Percentiles rank a stretch among this genome's conserved stretches.
phyloP scores from a whole-genome alignment of 2,888 invertebrate genomes.

The Morinoia aosen region DNA sequence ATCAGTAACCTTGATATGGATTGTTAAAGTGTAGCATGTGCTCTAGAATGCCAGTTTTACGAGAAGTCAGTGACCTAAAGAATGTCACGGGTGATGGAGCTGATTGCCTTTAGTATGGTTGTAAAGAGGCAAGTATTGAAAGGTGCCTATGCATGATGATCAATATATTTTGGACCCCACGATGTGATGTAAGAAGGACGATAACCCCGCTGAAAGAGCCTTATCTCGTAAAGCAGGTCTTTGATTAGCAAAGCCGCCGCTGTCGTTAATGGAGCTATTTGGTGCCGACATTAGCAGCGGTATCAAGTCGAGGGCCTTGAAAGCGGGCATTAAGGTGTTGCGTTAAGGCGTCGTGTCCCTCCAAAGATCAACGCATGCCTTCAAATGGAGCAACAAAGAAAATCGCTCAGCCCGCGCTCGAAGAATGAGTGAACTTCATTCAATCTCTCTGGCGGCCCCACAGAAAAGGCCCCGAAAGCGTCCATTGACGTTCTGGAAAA shows the following conservation, averaged over 20 bases:
- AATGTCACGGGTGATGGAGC: slow-evolving; percentile 34
- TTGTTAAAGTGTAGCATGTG: not conserved
- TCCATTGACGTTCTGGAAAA: not conserved
- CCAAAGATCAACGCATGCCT: slow-evolving; percentile 41
- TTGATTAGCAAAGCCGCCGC: slow-evolving; percentile 34
- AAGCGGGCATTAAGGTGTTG: slow-evolving; percentile 37
- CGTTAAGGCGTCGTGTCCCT: slow-evolving; percentile 40
- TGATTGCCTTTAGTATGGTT: not conserved
- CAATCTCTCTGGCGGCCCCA: not conserved
- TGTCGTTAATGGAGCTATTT: slow-evolving; percentile 46
- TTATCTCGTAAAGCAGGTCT: slow-evolving; percentile 34
- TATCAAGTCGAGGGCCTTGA: slow-evolving; percentile 14
- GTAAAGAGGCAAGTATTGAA: not conserved
- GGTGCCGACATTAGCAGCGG: slow-evolving; percentile 6
- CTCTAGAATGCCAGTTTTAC: not conserved
- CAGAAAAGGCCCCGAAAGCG: not conserved
- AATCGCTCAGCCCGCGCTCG: not conserved
- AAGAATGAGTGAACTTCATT: slow-evolving; percentile 28
- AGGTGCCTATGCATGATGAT: not conserved
- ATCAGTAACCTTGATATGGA: not conserved
- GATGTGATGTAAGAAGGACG: slow-evolving; percentile 21
- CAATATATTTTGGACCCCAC: slow-evolving; percentile 23
- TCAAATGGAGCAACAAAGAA: slow-evolving; percentile 44
- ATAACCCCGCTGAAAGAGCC: slow-evolving; percentile 14
- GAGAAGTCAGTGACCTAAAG: not conserved